Base-by-base conservation (phyloP, 2,797 vertebrate species). In the Hydrolagus colliei region DNA sequence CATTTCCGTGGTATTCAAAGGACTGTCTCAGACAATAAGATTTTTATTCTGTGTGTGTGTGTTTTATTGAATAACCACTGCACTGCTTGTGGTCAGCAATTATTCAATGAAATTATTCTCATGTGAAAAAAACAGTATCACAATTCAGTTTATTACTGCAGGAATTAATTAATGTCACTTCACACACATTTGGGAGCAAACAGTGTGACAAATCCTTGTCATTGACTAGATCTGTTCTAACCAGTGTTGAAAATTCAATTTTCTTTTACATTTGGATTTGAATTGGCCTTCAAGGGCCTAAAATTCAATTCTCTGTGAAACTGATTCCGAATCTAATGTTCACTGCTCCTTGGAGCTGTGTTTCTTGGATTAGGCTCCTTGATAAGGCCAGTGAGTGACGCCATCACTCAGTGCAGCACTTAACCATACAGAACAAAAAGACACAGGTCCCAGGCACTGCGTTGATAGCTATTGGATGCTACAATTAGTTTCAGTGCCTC, bases 171-270 rank as follows among this genome's bases (percentile, higher is more conserved):
- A 71, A 32, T 9, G 79, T 84, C 52, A 41, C 16, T 68, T 16
- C 32, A n/a, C 65, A 52, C 32, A 71, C 9, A n/a, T 52, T 68
- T 20, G 63, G 16, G 27, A 82, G 18, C 22, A 82, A 82, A 82
- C 63, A 32, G 62, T 16, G 14, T 67, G 79, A 68, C 79, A 82
- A 82, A 82, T 82, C 22, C 35, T 82, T 82, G 13, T 41, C 10
- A 20, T 82, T 27, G 62, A 71, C 79, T 10, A 84, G 18, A 68
- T n/a, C 63, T 12, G 16, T n/a, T 14, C 63, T 52, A 71, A 71
- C 79, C 52, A 71, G 16, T 41, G 65, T 14, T 71, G 32, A 84
- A 35, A 84, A 52, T 71, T 52, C 13, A 18, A 71, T 84, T 71
- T 35, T 41, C 79, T 84, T 71, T 84, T 63, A 65, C 32, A 82